A percentile compares a stretch with the other conserved stretches of the same genome.
phyloP scores from a whole-genome alignment of 2,888 invertebrate species.

The Nesidiocoris tenuis region DNA sequence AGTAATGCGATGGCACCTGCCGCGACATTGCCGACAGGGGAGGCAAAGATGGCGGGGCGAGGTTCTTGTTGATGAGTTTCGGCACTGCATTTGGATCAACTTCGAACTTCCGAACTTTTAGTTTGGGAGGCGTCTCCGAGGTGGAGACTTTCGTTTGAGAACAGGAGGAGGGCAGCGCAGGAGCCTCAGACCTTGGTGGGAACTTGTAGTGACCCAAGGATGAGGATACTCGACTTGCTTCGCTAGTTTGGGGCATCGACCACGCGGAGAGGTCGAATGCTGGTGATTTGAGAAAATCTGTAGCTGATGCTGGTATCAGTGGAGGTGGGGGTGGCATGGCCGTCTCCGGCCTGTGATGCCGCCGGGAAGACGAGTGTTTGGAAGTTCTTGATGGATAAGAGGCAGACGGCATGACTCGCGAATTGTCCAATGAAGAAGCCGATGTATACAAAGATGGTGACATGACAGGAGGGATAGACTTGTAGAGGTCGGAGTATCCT shows the following conservation, averaged over 20 bases:
- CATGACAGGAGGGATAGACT: slow-evolving; percentile 21
- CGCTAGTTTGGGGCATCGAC: slow-evolving; percentile 44
- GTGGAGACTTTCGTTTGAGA: slow-evolving; percentile 56
- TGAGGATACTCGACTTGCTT: slow-evolving; percentile 20
- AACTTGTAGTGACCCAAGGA: neutral
- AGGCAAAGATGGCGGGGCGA: slow-evolving; percentile 53
- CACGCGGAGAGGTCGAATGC: slow-evolving; percentile 38
- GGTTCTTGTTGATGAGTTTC: slow-evolving; percentile 41
- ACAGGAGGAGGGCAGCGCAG: slow-evolving; percentile 52
- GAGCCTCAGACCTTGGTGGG: neutral
- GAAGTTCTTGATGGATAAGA: slow-evolving; percentile 6
- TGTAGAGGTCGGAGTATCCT: slow-evolving; percentile 33
- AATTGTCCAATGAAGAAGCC: slow-evolving; percentile 9
- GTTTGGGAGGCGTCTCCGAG: slow-evolving; percentile 52
- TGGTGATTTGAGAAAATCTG: slow-evolving; percentile 20
- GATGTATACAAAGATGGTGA: slow-evolving; percentile 32
- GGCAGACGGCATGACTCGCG: neutral
- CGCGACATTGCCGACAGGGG: slow-evolving; percentile 56
- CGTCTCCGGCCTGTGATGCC: slow-evolving; percentile 15
- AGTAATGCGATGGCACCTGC: slow-evolving; percentile 49
- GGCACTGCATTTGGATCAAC: slow-evolving; percentile 54
- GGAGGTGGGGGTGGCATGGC: neutral
- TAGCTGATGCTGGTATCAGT: neutral
- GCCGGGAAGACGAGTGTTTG: slow-evolving; percentile 12
- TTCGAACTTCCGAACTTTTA: slow-evolving; percentile 57